Evolutionary conservation across 2,113 vertebrate genomes (phyloP), one percentile per base, ranked within the genome.

Genomic region (Plestiodon gilberti): DNA sequence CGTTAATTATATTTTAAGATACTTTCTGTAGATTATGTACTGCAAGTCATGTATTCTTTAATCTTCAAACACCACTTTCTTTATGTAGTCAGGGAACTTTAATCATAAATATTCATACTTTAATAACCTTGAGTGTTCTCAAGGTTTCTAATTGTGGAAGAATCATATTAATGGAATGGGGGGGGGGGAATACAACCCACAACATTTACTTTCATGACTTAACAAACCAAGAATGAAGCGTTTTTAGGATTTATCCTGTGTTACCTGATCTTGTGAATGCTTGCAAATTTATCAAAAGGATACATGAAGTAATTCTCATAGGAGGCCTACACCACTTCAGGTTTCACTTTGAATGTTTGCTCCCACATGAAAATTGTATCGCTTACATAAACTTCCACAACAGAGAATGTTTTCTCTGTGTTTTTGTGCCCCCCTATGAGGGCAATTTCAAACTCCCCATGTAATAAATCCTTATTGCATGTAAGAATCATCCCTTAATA

Each of bases 231-330:
- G 30, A 14, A 8, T 86, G 38, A 48, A 80, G 40, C 38, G 14
- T 61, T 22, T 22, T 23, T 40, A 38, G 17, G 38, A 78, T 67
- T 43, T 20, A 28, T 74, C 48, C 6, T 35, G 6, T 75, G 30
- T 84, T 64, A 48, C 8, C 43, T 8, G n/a, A 43, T 64, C 64
- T 71, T 38, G 33, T 71, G 33, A 35, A 70, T 35, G 6, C 15
- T 43, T 74, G 4, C 10, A 83, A 83, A 75, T 38, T 18, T 81
- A 71, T 0, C 77, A 86, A 48, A 86, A 86, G 55, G 77, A 86
- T 64, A 73, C 67, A 74, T 86, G 85, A 30, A 81, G 23, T 64
- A 81, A 81, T 35, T 35, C 57, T 71, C 43, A n/a, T 62, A 64
- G 61, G n/a, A 15, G 15, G 38, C 38, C 23, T 75, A 1, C 22